These are phyloP conservation scores for Phymastichus coffea DNA, from an alignment of 1,140 invertebrate genomes.

Conservation along the genomic window DNA sequence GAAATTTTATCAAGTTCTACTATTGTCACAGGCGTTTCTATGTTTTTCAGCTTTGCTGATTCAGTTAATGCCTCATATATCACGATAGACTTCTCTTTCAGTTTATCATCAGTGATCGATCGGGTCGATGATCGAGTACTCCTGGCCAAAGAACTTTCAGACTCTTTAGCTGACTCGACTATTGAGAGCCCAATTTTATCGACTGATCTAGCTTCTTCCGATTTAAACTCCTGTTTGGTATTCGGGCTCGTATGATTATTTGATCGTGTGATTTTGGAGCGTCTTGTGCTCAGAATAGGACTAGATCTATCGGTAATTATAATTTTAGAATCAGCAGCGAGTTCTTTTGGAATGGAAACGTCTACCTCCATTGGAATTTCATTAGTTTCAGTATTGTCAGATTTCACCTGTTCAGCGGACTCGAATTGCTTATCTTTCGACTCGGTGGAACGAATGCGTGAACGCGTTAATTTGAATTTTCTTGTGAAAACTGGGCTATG, in stretches of 20 bases:
- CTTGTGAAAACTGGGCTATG: slow-evolving; percentile 1
- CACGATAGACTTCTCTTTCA: neutral
- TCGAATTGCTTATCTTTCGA: slow-evolving; percentile 6
- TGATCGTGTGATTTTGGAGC: slow-evolving; percentile 1
- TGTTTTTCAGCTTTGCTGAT: neutral
- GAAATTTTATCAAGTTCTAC: neutral
- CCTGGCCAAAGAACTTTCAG: neutral
- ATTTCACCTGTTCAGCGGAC: neutral
- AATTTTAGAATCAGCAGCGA: neutral
- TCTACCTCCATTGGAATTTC: slow-evolving; percentile 1
- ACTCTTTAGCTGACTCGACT: no score
- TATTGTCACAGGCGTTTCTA: neutral
- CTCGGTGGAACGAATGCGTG: neutral
- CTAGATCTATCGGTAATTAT: slow-evolving; percentile 1
- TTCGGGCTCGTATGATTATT: no score
- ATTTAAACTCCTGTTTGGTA: neutral
- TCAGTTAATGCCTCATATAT: neutral
- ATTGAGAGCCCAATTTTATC: neutral
- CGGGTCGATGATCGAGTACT: slow-evolving; percentile 5
- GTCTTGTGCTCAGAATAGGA: slow-evolving; percentile 1
- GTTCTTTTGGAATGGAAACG: neutral
- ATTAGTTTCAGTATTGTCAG: neutral
- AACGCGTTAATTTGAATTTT: slow-evolving; percentile 15
- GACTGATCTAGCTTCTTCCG: neutral
- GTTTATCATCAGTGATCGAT: neutral